Evolutionary conservation across 1,140 invertebrate genomes (phyloP), one percentile per base, ranked within the genome.

Genomic region (Artemia franciscana): DNA sequence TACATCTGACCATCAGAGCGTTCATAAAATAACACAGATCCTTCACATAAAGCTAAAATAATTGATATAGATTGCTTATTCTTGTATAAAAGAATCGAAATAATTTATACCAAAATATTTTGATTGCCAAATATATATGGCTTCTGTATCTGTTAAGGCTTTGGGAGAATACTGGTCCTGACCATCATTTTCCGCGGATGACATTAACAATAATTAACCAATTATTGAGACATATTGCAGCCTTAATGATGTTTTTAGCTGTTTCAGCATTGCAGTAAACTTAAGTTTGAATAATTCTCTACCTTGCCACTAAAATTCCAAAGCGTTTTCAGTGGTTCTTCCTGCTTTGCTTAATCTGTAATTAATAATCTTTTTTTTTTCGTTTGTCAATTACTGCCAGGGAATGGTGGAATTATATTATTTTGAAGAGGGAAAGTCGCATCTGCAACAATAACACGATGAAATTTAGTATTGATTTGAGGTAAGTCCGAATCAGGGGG

Each of bases 371-470:
- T 60, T 66, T 67, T 60, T 67, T 66, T 26, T 67, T 63, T 23
- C 51, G 9, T 61, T 18, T 23, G 4, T 25, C 24, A 25, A 26
- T 56, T 39, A 63, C 28, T 67, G 66, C 65, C 58, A 56, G 70
- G 60, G 62, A 67, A 71, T 26, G 71, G 68, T 62, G 66, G 65
- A 68, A 74, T 70, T 7, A 73, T 57, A 59, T 68, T 63, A 56
- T 60, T 63, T 15, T 58, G 21, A 26, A 73, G 61, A 26, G 67
- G 65, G 68, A 73, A 74, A 24, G 73, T 72, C 57, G 71, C 69
- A 65, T 73, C 73, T 56, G 59, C 69, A n/a, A 73, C 66, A 62
- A 73, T 66, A 28, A 71, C 63, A 68, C 67, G 67, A 27, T 70
- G 70, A 30, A 70, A 30, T 26, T 5, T 26, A 18, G 26, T 23